Conservation (phyloP, 1,140 invertebrate species). For the Trinorchestia longiramus region DNA sequence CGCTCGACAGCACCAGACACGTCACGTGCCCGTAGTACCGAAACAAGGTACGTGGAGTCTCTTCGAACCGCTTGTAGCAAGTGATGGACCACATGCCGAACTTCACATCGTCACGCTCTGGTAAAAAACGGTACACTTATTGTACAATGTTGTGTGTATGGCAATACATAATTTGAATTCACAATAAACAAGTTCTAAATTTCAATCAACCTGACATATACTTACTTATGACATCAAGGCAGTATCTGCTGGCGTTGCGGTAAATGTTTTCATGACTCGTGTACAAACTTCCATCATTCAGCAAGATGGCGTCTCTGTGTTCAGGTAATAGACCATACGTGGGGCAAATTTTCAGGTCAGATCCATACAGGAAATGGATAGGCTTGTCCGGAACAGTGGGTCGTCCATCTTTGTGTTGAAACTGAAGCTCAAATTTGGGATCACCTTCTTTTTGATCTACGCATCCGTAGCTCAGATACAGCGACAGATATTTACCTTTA, state of each 20-base stretch:
- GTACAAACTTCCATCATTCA: neutral
- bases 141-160: no score
- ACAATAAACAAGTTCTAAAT: neutral
- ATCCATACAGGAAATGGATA: neutral
- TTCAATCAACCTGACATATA: neutral
- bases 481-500: neutral
- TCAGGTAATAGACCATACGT: neutral
- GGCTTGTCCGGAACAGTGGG: neutral
- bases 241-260: neutral
- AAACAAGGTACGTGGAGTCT: conserved; percentile 7
- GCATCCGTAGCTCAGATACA: neutral
- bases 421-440: conserved; percentile 13
- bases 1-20: neutral
- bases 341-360: neutral
- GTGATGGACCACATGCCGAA: neutral
- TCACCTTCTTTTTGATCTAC: neutral
- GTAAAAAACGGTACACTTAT: no score
- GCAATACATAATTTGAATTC: no score
- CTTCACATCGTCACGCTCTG: neutral
- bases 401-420: conserved; percentile 8
- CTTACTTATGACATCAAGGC: neutral
- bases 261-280: neutral
- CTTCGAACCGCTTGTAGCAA: neutral
- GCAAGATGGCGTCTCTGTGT: neutral
- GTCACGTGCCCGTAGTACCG: neutral